Evolutionary conservation across 2,888 invertebrate species (phyloP).

Genomic region (Lasioglossum figueresi): DNA sequence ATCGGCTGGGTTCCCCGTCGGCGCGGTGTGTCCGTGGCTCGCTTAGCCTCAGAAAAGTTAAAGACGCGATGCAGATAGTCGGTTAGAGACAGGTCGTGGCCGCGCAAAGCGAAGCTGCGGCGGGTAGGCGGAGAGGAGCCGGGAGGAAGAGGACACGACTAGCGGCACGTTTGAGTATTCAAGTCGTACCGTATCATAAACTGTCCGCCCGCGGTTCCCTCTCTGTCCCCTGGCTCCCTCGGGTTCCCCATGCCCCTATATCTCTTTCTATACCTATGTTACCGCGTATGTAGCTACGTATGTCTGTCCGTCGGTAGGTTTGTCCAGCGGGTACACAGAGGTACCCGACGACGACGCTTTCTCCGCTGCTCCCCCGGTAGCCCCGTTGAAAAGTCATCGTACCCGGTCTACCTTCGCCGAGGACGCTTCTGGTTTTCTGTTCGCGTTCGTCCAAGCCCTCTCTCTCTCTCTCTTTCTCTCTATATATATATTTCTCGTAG

Average conservation of each 20-base stretch:
- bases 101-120: constrained; percentile 41
- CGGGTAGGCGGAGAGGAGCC: background rate
- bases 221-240: constrained; percentile 20
- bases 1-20: constrained; percentile 4
- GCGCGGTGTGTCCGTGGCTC: background rate
- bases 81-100: constrained; percentile 57
- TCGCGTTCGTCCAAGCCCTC: constrained; percentile 27
- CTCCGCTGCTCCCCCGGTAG: constrained; percentile 51
- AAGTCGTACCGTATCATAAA: constrained; percentile 81
- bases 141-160: constrained; percentile 62
- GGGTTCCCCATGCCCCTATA: constrained; percentile 26
- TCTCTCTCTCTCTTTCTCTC: background rate
- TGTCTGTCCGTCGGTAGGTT: constrained; percentile 62
- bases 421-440: constrained; percentile 59
- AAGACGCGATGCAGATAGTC: constrained; percentile 58
- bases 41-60: constrained; percentile 36
- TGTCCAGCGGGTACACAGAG: constrained; percentile 54
- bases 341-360: constrained; percentile 43
- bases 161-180: constrained; percentile 81
- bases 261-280: constrained; percentile 58
- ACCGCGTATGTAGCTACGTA: constrained; percentile 62
- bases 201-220: constrained; percentile 77
- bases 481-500: background rate
- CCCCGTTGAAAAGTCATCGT: constrained; percentile 62
- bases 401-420: constrained; percentile 44